These are phyloP conservation scores for Phalacrocorax pelagicus DNA, from an alignment of 2,113 vertebrate species.

Conservation along the genomic window DNA sequence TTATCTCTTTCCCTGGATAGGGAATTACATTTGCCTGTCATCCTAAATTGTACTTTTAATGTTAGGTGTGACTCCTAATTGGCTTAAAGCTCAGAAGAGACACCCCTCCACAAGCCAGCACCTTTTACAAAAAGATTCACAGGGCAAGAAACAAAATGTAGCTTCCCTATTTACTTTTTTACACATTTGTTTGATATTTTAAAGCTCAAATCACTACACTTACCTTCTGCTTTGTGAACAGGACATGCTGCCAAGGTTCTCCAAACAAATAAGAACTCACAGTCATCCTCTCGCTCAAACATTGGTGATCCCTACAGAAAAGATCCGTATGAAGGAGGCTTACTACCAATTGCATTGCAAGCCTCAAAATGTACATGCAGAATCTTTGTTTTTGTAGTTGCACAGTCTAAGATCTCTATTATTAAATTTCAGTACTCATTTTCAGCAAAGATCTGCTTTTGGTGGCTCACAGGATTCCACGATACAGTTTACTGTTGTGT, in stretches of 20 bases:
- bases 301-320: conserved; percentile 84
- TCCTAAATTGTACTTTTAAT: neutral
- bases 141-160: neutral
- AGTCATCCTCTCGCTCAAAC: conserved; percentile 82
- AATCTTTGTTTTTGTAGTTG: neutral
- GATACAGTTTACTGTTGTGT: accelerated
- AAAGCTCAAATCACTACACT: neutral
- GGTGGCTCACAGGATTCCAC: neutral
- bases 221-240: conserved; percentile 83
- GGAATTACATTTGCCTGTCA: neutral
- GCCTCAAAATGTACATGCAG: neutral
- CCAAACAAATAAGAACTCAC: conserved; percentile 95
- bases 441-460: neutral
- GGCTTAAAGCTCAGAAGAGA: neutral
- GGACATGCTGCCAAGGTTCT: conserved; percentile 92
- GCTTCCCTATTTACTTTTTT: neutral
- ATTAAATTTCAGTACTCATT: neutral
- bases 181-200: neutral
- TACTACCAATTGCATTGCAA: neutral
- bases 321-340: neutral
- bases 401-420: neutral
- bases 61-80: neutral
- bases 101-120: neutral
- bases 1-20: neutral
- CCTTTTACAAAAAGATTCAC: neutral